Evolutionary conservation across 92 coral and sea anemone genomes (phyloP), one percentile per base, ranked within the genome.

Genomic region (Porites divaricata): DNA sequence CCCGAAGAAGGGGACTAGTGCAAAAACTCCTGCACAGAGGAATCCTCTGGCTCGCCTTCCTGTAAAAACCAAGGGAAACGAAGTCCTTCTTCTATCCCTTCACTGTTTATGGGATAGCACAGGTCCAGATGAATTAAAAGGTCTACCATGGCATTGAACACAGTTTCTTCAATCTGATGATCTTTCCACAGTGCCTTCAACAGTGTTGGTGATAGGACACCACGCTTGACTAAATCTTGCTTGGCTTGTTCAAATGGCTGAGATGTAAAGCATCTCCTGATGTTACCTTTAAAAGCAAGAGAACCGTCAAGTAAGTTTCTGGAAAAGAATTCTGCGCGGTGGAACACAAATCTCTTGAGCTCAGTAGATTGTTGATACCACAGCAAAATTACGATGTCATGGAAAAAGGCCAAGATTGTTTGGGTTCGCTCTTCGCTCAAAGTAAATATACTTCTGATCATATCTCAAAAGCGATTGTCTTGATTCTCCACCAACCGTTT

Each of bases 41-140:
- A 1, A 35, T 17, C 91, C 4, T 58, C 51, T 24, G 91, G 88
- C 1, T 25, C 80, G 3, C 28, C 49, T 21, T 81, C 93, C 20
- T 75, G 78, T 78, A 92, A 79, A 45, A 92, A 92, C 90, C 92
- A 92, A 20, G 95, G 95, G 78, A 92, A 92, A 59, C 91, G 81
- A 78, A 87, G 87, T 35, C 83, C 78, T 2, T 73, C 68, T 25
- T 75, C 69, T 21, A 72, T 78, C 59, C 50, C 70, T n/a, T 67
- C 81, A 2, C 58, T 82, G 9, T 58, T 70, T 28, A 75, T 28
- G 15, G 89, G 85, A 25, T 85, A 92, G 61, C 93, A 92, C 79
- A 92, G 67, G 72, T 76, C 91, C 62, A 92, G 89, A 49, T 92
- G 95, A 64, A 85, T 75, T 20, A 92, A 64, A 16, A 92, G 88